A percentile compares a stretch with the other conserved stretches of the same genome.
Conservation (phyloP, 2,797 vertebrate genomes). For the Hippoglossus hippoglossus region DNA sequence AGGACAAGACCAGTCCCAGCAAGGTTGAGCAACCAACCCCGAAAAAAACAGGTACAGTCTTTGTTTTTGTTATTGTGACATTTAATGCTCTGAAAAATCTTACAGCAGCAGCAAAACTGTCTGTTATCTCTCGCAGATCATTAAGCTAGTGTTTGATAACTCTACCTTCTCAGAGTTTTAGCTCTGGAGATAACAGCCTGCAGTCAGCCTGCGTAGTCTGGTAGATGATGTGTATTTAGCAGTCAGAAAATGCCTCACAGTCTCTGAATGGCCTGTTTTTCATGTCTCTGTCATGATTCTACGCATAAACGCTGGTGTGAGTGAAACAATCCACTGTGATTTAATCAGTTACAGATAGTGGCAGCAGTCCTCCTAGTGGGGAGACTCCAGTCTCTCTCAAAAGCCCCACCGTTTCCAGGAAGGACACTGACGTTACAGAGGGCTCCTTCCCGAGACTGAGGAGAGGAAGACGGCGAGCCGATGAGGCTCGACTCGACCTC, state of each 20-base stretch:
- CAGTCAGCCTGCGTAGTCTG: background rate
- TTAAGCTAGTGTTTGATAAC: slow-evolving; percentile 10
- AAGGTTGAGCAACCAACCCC: slow-evolving; percentile 53
- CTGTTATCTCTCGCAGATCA: slow-evolving; percentile 20
- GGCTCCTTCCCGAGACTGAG: slow-evolving; percentile 77
- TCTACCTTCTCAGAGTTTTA: slow-evolving; percentile 10
- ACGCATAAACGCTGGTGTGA: slow-evolving; percentile 18
- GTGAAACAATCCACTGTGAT: slow-evolving; percentile 52
- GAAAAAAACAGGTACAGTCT: slow-evolving; percentile 73
- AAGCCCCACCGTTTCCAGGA: slow-evolving; percentile 57
- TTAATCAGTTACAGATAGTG: slow-evolving; percentile 65
- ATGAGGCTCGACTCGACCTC: slow-evolving; percentile 87
- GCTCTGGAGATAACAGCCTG: slow-evolving; percentile 26
- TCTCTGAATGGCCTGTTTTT: slow-evolving; percentile 12
- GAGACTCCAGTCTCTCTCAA: slow-evolving; percentile 53
- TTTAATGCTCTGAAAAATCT: slow-evolving; percentile 11
- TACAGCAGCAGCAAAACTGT: background rate
- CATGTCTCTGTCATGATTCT: slow-evolving; percentile 28
- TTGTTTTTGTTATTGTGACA: slow-evolving; percentile 20
- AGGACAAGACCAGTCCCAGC: slow-evolving; percentile 63
- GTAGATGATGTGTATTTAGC: slow-evolving; percentile 12
- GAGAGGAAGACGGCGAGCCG: slow-evolving; percentile 83
- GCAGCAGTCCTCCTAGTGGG: slow-evolving; percentile 49
- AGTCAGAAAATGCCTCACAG: slow-evolving; percentile 29
- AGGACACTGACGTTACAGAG: slow-evolving; percentile 65